Base-by-base conservation (phyloP, 2,797 vertebrate species). In the Notoglanidium macrostoma region DNA sequence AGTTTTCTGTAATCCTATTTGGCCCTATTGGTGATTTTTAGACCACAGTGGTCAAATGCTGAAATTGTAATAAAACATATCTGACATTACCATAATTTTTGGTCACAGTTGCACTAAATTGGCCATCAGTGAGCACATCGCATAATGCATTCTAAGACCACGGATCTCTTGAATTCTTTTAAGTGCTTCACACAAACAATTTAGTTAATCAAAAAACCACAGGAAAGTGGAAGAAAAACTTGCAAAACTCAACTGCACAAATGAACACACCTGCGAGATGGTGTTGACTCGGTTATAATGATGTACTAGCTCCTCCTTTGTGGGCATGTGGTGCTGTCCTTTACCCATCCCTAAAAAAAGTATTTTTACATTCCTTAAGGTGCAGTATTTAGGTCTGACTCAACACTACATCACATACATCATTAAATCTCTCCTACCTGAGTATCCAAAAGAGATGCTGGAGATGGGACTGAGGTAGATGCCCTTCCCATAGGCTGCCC, bases 381-480 rank as follows among this genome's bases (percentile, higher is more conserved):
- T 70, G 17, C 29, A 83, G 8, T 49, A 5, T 40, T 63, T 32
- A 54, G 44, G 51, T 85, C 9, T 83, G n/a, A 77, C 19, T n/a
- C 61, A 17, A n/a, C 17, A 57, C 55, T 26, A 57, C 21, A 65
- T 85, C n/a, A 72, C 23, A 44, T 85, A 44, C 14, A 7, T n/a
- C 23, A 46, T n/a, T 59, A 76, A 67, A 40, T 54, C 23, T 89
- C 94, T 89, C 94, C 93, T 96, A 99, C 98, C 98, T 95, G 98
- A 99, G 94, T 99, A 99, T 96, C 97, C 98, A 96, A 99, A 99
- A 92, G 98, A 98, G 95, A 99, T 97, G 95, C 97, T 98, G 92
- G 98, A 98, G 94, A 98, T 96, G 88, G 98, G 98, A 95, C 98
- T 99, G 94, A 99, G 93, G 95, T 99, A 99, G 95, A 99, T 99